Percentiles rank a stretch among this genome's conserved stretches.
Evolutionary conservation across 2,888 invertebrate species (phyloP).

Genomic region (Parapristionchus giblindavisi): DNA sequence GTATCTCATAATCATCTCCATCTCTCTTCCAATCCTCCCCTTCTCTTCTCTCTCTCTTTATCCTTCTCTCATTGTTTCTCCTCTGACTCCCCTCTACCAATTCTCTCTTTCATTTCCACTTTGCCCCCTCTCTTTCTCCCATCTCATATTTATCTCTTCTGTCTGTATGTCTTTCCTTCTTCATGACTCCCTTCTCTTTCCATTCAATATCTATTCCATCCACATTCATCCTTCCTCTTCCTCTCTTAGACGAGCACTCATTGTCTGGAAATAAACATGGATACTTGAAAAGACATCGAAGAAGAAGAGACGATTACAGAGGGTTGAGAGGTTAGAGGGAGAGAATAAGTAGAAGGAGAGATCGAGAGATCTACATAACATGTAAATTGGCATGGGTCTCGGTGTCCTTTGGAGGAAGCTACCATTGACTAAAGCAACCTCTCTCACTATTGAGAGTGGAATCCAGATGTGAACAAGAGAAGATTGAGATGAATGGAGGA

Average conservation of each 20-base stretch:
- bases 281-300: neutral
- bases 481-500: conserved; percentile 31
- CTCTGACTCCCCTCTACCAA: neutral
- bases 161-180: too few relatives aligned
- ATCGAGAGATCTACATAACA: conserved; percentile 12
- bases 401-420: too few relatives aligned
- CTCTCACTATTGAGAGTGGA: neutral
- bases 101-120: conserved; percentile 1
- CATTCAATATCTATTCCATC: neutral
- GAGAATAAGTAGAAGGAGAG: neutral
- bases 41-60: conserved; percentile 8
- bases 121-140: too few relatives aligned
- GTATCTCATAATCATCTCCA: conserved; percentile 32
- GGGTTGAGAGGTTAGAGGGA: neutral
- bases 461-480: neutral
- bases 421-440: too few relatives aligned
- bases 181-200: too few relatives aligned
- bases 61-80: conserved; percentile 26
- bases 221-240: neutral
- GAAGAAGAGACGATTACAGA: neutral
- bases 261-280: conserved; percentile 26
- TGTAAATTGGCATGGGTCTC: conserved; percentile 36
- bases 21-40: conserved; percentile 21
- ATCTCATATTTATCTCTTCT: too few relatives aligned
- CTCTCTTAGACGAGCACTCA: neutral